These are phyloP conservation scores for Zoanthus gigantus DNA, from an alignment of 92 coral and sea anemone species.

Conservation along the genomic window DNA sequence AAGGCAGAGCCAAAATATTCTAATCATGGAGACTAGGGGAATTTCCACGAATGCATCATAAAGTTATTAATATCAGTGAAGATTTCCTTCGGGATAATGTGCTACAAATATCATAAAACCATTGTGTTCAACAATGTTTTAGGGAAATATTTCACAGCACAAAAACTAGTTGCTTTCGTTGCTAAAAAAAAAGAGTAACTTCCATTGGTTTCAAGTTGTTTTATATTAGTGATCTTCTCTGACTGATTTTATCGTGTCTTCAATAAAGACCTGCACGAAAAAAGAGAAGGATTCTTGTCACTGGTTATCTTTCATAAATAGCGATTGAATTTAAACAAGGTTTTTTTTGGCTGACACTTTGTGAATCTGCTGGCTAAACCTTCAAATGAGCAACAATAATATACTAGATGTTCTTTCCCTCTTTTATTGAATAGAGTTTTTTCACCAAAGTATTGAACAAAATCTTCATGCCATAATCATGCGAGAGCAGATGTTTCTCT, in stretches of 20 bases:
- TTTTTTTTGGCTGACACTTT: constrained; percentile 12
- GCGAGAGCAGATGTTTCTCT: constrained; percentile 56
- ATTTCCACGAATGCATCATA: constrained; percentile 42
- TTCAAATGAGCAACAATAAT: constrained; percentile 88
- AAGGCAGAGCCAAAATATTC: constrained; percentile 14
- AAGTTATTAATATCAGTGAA: constrained; percentile 29
- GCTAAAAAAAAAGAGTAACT: not conserved
- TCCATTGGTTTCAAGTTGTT: constrained; percentile 14
- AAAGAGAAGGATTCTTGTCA: constrained; percentile 26
- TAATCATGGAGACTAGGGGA: constrained; percentile 35
- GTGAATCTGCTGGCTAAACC: constrained; percentile 68
- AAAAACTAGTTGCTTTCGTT: constrained; percentile 8
- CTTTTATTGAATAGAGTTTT: constrained; percentile 79
- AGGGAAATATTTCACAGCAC: constrained; percentile 13
- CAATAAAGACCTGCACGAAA: constrained; percentile 39
- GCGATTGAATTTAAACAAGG: not conserved
- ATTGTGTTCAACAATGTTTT: not conserved
- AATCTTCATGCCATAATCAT: constrained; percentile 63
- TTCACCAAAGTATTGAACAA: constrained; percentile 75
- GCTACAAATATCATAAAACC: constrained; percentile 17
- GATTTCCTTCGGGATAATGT: constrained; percentile 43
- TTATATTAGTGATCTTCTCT: constrained; percentile 10
- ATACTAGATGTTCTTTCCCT: constrained; percentile 58
- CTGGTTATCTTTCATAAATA: constrained; percentile 40
- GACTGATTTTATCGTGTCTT: constrained; percentile 34